Percentiles rank a stretch among this genome's conserved stretches.
phyloP scores from a whole-genome alignment of 2,888 invertebrate genomes.

The Scaptomyza caliginosa region DNA sequence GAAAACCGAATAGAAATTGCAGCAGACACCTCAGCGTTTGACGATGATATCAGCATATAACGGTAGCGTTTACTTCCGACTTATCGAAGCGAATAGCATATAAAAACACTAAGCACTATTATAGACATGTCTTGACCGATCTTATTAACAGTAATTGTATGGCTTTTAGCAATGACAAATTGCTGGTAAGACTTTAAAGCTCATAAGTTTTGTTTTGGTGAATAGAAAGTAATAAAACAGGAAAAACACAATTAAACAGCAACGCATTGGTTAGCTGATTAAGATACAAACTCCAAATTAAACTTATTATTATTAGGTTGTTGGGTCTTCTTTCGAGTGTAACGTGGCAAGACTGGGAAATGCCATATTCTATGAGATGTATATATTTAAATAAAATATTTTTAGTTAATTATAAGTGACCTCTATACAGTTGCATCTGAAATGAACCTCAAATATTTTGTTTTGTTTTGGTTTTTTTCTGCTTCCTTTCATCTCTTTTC shows the following conservation, averaged over 20 bases:
- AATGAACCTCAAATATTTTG: constrained; percentile 35
- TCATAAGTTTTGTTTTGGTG: not conserved
- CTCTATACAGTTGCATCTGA: constrained; percentile 10
- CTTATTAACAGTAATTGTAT: not conserved
- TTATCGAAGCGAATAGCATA: not conserved
- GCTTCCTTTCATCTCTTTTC: constrained; percentile 40
- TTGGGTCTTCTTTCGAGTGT: too few relatives aligned
- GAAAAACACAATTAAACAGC: not conserved
- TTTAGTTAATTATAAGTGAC: not conserved
- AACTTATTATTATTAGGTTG: too few relatives aligned
- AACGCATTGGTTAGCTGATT: too few relatives aligned
- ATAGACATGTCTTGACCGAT: not conserved
- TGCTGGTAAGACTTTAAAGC: not conserved
- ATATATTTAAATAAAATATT: not conserved
- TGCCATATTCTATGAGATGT: not conserved
- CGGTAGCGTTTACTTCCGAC: not conserved
- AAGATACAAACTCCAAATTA: too few relatives aligned
- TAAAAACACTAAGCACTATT: not conserved
- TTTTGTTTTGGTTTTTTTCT: not conserved
- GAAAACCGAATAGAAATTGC: constrained; percentile 16
- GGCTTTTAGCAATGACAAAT: not conserved
- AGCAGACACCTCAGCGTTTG: not conserved
- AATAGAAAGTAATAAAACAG: not conserved
- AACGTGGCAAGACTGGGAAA: not conserved
- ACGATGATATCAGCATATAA: constrained; percentile 8